Evolutionary conservation across 2,888 invertebrate species (phyloP).

Genomic region (Drosophila setosimentum): DNA sequence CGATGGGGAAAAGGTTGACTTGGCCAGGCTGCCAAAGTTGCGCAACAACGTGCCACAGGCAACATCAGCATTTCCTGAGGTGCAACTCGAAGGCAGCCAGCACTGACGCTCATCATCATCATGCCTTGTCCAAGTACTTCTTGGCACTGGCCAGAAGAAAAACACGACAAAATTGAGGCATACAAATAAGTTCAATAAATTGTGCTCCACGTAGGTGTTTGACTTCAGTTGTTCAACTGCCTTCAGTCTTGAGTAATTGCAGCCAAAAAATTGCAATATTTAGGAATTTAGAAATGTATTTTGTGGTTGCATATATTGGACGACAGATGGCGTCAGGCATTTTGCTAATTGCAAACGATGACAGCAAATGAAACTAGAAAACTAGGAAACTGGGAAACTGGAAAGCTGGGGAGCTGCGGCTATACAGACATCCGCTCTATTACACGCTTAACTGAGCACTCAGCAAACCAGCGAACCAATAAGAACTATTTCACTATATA

Average conservation of each 20-base stretch:
- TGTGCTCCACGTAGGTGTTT: no score
- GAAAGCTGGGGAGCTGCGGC: slow-evolving; percentile 22
- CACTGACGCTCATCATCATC: no score
- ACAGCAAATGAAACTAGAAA: slow-evolving; percentile 25
- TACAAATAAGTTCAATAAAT: no score
- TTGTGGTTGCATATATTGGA: slow-evolving; percentile 5
- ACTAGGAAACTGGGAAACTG: neutral
- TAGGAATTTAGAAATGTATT: neutral
- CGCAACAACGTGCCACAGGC: neutral
- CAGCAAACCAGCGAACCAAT: slow-evolving; percentile 63
- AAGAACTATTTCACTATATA: slow-evolving; percentile 42
- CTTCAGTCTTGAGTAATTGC: neutral
- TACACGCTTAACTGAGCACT: slow-evolving; percentile 77
- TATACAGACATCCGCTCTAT: slow-evolving; percentile 70
- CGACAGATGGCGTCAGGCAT: slow-evolving; percentile 38
- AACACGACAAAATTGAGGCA: no score
- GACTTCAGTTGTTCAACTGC: neutral
- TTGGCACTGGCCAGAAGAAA: neutral
- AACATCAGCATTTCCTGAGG: no score
- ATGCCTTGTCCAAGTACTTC: neutral
- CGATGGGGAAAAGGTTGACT: neutral
- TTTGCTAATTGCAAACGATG: slow-evolving; percentile 37
- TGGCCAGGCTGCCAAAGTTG: neutral
- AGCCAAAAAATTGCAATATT: neutral
- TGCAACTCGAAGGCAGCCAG: neutral